A percentile compares a stretch with the other conserved stretches of the same genome.
phyloP scores from a whole-genome alignment of 2,113 vertebrate species.

The Ammodytes dubius region DNA sequence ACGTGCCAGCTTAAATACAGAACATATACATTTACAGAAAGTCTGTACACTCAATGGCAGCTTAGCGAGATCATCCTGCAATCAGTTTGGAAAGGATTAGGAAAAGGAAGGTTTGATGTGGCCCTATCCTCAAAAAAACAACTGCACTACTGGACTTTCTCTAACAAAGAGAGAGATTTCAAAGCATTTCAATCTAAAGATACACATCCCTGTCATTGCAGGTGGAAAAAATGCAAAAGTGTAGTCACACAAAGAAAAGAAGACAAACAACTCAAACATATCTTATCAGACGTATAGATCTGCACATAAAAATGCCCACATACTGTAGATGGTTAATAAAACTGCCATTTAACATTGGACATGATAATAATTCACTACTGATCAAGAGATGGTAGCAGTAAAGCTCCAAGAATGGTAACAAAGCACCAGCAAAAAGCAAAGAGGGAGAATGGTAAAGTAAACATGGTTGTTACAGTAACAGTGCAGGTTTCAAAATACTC shows the following conservation, averaged over 20 bases:
- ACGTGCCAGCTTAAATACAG: constrained; percentile 37
- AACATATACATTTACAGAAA: constrained; percentile 24
- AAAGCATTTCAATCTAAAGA: not conserved
- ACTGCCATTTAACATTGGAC: not conserved
- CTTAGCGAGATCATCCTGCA: constrained; percentile 11
- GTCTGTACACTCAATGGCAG: constrained; percentile 21
- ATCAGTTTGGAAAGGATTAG: constrained; percentile 45
- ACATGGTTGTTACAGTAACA: not conserved
- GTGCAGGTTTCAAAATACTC: not conserved
- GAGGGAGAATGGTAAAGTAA: not conserved
- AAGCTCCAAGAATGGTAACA: not conserved
- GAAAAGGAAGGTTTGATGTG: constrained; percentile 34
- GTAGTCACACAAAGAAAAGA: not conserved
- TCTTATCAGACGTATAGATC: not conserved
- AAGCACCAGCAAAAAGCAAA: not conserved
- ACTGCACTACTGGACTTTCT: constrained; percentile 9
- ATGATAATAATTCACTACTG: not conserved
- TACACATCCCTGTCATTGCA: not conserved
- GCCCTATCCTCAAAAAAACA: constrained; percentile 40
- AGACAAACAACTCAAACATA: not conserved
- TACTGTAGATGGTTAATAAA: not conserved
- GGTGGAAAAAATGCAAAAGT: not conserved
- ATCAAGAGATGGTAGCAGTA: not conserved
- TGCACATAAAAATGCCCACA: not conserved
- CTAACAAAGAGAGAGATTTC: not conserved